Conservation (phyloP, 2,888 invertebrate genomes). For the Papilio gigon region DNA sequence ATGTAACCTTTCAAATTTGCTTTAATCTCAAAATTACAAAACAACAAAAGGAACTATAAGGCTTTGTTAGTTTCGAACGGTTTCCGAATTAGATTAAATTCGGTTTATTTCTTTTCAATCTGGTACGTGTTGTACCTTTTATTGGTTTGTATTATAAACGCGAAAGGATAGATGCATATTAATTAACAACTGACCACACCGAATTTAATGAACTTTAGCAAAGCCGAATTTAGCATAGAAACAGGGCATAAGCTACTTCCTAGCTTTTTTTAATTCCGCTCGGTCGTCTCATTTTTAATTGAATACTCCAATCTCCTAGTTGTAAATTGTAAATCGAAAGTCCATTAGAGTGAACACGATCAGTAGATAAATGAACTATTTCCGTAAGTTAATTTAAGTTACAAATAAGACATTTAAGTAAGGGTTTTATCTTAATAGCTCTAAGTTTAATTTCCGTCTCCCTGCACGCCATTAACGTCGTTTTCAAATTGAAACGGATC, state of each 20-base stretch:
- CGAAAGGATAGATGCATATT: too few relatives aligned
- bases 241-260: too few relatives aligned
- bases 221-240: too few relatives aligned
- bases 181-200: too few relatives aligned
- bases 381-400: conserved; percentile 10
- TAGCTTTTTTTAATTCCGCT: too few relatives aligned
- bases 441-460: conserved; percentile 21
- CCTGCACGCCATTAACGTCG: conserved; percentile 24
- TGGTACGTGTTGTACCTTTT: too few relatives aligned
- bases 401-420: conserved; percentile 18
- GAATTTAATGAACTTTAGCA: too few relatives aligned
- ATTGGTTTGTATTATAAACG: too few relatives aligned
- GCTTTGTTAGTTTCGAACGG: background rate
- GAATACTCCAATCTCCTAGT: background rate
- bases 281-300: too few relatives aligned
- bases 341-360: background rate
- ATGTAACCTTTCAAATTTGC: background rate
- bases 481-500: conserved; percentile 32
- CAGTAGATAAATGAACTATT: background rate
- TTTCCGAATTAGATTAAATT: background rate
- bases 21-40: background rate
- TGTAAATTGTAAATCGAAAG: background rate
- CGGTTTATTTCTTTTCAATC: background rate
- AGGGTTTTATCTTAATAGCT: conserved; percentile 30
- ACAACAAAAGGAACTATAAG: background rate